Evolutionary conservation across 1,140 invertebrate genomes (phyloP).

Genomic region (Anoplolepis gracilipes): DNA sequence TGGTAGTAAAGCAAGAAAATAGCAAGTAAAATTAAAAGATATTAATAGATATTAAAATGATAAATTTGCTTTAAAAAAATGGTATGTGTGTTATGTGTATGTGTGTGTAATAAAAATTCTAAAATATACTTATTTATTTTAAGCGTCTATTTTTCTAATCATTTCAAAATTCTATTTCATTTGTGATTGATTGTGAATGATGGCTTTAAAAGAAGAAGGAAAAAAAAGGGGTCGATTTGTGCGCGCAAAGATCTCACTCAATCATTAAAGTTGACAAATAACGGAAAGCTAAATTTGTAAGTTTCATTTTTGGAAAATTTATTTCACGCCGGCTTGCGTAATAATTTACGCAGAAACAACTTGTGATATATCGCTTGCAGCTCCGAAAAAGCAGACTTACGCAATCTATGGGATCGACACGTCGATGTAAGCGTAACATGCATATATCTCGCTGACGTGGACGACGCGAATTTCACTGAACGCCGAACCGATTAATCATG

Average conservation of each 20-base stretch:
- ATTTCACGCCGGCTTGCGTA: background rate
- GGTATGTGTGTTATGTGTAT: background rate
- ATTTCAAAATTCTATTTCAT: background rate
- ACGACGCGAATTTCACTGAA: conserved; percentile 43
- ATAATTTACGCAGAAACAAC: conserved; percentile 22
- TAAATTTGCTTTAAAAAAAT: background rate
- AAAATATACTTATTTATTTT: too few relatives aligned
- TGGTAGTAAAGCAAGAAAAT: background rate
- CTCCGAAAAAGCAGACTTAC: conserved; percentile 5
- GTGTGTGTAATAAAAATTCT: background rate
- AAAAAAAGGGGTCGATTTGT: background rate
- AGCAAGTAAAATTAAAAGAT: background rate
- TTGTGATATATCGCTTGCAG: background rate
- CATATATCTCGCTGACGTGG: background rate
- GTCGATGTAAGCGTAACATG: conserved; percentile 5
- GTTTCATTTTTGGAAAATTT: background rate
- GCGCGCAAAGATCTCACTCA: background rate
- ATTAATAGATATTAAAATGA: background rate
- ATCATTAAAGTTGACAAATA: background rate
- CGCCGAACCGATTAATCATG: conserved; percentile 34
- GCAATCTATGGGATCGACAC: conserved; percentile 35
- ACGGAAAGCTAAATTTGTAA: background rate
- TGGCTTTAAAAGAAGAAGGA: background rate
- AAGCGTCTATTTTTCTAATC: too few relatives aligned
- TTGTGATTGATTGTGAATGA: conserved; percentile 12